Evolutionary conservation across 1,140 invertebrate species (phyloP).

Genomic region (Conus ventricosus): DNA sequence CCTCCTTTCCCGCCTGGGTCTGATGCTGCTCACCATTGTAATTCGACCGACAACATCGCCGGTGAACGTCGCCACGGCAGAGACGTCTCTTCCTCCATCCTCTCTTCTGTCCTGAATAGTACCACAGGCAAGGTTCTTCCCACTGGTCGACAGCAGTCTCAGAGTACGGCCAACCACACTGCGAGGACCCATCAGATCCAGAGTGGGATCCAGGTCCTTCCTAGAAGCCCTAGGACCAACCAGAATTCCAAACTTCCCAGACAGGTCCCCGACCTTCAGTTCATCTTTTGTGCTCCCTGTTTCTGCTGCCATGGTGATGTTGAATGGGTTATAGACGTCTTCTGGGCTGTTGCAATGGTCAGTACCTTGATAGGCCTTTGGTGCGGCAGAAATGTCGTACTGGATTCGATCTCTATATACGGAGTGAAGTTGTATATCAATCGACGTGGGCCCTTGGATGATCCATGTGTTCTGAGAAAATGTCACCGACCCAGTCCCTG

Average conservation of each 20-base stretch:
- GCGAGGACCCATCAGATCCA: constrained; percentile 87
- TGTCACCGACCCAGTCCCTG: constrained; percentile 52
- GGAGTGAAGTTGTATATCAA: constrained; percentile 6
- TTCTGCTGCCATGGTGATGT: constrained; percentile 51
- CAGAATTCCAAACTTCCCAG: constrained; percentile 84
- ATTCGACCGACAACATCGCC: constrained; percentile 92
- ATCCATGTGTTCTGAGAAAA: constrained; percentile 74
- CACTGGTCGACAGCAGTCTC: constrained; percentile 82
- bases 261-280: constrained; percentile 88
- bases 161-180: constrained; percentile 89
- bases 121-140: constrained; percentile 74
- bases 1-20: background rate
- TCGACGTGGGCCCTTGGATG: constrained; percentile 74
- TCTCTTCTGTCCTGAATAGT: constrained; percentile 68
- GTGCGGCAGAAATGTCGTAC: background rate
- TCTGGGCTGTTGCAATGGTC: constrained; percentile 73
- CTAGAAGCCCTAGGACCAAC: constrained; percentile 77
- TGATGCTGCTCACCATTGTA: constrained; percentile 81
- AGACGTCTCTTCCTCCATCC: constrained; percentile 31
- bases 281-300: constrained; percentile 40
- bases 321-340: constrained; percentile 76
- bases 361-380: no score
- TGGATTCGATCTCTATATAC: background rate
- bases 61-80: constrained; percentile 46
- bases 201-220: constrained; percentile 86